These are phyloP conservation scores for Sesamia inferens DNA, from an alignment of 2,888 invertebrate genomes.

Conservation along the genomic window DNA sequence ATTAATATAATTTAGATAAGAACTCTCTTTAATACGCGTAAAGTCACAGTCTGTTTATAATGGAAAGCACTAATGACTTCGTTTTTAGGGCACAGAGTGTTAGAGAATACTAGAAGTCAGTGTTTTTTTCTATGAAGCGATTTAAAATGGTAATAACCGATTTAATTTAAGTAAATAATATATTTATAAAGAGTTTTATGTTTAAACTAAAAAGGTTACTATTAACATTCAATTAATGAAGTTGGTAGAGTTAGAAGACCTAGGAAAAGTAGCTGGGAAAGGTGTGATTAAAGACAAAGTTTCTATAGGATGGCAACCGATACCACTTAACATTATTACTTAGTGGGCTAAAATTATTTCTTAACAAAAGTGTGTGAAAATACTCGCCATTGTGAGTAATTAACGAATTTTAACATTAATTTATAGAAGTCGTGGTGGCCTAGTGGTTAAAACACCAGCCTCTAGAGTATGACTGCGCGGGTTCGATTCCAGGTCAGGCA, in stretches of 20 bases:
- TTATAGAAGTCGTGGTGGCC: no score
- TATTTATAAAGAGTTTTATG: background rate
- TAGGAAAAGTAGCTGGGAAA: no score
- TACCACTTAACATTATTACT: no score
- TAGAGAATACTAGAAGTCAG: constrained; percentile 3
- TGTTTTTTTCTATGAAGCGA: constrained; percentile 4
- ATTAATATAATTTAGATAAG: constrained; percentile 53
- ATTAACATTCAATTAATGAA: background rate
- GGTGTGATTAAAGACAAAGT: background rate
- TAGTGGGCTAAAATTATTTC: no score
- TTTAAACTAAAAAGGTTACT: background rate
- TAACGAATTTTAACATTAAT: no score
- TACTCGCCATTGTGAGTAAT: no score
- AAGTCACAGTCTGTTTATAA: constrained; percentile 61
- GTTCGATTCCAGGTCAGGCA: no score
- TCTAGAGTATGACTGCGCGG: no score
- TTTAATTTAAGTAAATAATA: background rate
- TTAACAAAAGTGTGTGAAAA: no score
- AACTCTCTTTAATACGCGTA: constrained; percentile 1
- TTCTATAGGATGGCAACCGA: background rate
- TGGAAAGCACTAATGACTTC: constrained; percentile 44
- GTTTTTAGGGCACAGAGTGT: constrained; percentile 39
- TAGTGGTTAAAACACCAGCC: no score
- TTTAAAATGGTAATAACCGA: background rate
- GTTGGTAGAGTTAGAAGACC: no score